These are phyloP conservation scores for Hemiscyllium ocellatum DNA, from an alignment of 2,113 vertebrate genomes.

Conservation along the genomic window DNA sequence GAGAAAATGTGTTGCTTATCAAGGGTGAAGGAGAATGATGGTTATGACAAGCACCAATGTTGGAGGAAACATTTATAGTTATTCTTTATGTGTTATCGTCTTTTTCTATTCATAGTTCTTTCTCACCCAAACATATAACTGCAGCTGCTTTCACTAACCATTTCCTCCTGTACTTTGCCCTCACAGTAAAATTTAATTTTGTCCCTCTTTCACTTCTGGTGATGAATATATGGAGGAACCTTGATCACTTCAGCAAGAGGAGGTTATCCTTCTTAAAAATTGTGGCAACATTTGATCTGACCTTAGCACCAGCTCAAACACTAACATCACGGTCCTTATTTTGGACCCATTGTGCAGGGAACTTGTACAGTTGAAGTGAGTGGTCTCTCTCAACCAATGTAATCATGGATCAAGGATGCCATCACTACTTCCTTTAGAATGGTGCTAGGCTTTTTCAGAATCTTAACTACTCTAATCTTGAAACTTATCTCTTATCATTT, in stretches of 20 bases:
- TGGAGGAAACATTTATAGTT: too few relatives aligned
- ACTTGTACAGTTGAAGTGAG: neutral
- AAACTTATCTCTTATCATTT: neutral
- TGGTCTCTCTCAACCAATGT: neutral
- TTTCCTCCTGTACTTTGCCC: neutral
- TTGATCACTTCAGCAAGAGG: neutral
- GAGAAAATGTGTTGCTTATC: too few relatives aligned
- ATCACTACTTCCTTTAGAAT: neutral
- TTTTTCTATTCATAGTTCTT: neutral
- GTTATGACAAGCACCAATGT: too few relatives aligned
- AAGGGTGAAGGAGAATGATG: too few relatives aligned
- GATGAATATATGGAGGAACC: neutral
- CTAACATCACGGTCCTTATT: neutral
- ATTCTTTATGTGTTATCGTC: too few relatives aligned
- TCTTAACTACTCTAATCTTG: neutral
- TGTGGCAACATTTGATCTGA: neutral
- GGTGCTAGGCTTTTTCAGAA: neutral
- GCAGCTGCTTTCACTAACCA: neutral
- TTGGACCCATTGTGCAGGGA: neutral
- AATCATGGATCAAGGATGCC: neutral
- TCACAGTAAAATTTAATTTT: neutral
- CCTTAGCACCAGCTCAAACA: neutral
- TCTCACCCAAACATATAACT: neutral
- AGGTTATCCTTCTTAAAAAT: neutral
- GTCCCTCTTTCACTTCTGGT: neutral